Evolutionary conservation across 2,888 invertebrate genomes (phyloP).

Genomic region (Chalcosyrphus nemorum): DNA sequence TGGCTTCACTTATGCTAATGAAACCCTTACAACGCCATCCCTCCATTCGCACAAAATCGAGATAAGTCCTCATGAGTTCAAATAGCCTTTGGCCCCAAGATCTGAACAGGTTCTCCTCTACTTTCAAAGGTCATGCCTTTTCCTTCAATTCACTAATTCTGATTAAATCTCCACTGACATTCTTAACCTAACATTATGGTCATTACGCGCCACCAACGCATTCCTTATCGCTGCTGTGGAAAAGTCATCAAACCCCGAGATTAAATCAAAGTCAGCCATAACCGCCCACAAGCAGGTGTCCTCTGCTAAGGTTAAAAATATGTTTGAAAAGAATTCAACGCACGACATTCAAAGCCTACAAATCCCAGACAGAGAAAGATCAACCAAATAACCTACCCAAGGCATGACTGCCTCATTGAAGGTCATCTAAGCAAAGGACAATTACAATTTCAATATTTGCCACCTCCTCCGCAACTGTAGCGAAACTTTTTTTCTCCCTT

Average conservation of each 20-base stretch:
- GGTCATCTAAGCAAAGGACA: constrained; percentile 24
- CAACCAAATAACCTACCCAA: constrained; percentile 1
- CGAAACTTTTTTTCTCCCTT: background rate
- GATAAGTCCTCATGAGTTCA: no score
- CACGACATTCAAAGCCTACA: background rate
- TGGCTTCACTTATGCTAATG: no score
- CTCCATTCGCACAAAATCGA: no score
- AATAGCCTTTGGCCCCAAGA: no score
- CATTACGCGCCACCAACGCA: background rate
- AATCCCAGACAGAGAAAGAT: background rate
- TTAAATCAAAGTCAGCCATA: background rate
- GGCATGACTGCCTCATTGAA: constrained; percentile 8
- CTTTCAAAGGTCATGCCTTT: background rate
- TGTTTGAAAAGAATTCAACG: background rate
- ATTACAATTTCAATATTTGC: constrained; percentile 3
- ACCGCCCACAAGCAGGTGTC: constrained; percentile 3
- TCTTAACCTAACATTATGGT: constrained; percentile 1
- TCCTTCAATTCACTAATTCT: background rate
- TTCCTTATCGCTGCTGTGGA: background rate
- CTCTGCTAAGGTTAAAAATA: constrained; percentile 20
- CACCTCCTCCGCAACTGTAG: background rate
- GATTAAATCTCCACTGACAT: background rate
- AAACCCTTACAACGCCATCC: no score
- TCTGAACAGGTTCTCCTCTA: background rate
- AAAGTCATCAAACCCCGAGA: background rate